Conservation (phyloP, 2,113 vertebrate species). For the Ascaphus truei region DNA sequence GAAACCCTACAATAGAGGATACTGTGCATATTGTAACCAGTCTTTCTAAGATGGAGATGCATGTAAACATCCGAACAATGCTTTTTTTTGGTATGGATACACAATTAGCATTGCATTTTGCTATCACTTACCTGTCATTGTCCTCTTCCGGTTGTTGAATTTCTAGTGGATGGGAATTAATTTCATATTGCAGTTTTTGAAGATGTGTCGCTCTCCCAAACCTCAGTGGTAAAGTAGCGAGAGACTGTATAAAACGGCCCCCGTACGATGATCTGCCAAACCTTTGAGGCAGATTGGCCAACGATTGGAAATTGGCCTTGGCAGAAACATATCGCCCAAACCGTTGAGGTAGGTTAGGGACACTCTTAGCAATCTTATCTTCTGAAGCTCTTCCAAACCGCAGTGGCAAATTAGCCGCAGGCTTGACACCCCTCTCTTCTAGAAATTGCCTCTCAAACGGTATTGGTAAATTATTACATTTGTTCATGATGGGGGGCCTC, state of each 20-base stretch:
- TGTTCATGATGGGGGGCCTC: conserved; percentile 42
- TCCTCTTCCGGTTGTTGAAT: conserved; percentile 41
- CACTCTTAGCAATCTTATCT: conserved; percentile 9
- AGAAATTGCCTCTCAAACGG: conserved; percentile 57
- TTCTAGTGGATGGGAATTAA: conserved; percentile 33
- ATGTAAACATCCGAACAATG: no score
- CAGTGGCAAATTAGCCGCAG: conserved; percentile 52
- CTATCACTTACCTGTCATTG: conserved; percentile 33
- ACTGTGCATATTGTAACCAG: no score
- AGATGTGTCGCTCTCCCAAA: conserved; percentile 44
- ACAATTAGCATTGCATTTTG: neutral
- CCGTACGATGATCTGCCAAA: conserved; percentile 2
- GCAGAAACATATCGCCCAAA: conserved; percentile 48
- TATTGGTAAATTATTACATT: conserved; percentile 57
- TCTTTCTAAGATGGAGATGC: no score
- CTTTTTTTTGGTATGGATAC: no score
- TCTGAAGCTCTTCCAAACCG: conserved; percentile 59
- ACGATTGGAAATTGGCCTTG: conserved; percentile 39
- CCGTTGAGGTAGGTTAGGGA: conserved; percentile 48
- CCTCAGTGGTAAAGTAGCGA: conserved; percentile 40
- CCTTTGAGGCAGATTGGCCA: conserved; percentile 40
- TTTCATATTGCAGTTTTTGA: neutral
- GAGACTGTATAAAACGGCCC: neutral
- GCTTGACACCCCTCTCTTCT: conserved; percentile 49
- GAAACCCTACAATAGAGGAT: no score